Conservation (phyloP, 2,113 vertebrate genomes). For the Etheostoma cragini region DNA sequence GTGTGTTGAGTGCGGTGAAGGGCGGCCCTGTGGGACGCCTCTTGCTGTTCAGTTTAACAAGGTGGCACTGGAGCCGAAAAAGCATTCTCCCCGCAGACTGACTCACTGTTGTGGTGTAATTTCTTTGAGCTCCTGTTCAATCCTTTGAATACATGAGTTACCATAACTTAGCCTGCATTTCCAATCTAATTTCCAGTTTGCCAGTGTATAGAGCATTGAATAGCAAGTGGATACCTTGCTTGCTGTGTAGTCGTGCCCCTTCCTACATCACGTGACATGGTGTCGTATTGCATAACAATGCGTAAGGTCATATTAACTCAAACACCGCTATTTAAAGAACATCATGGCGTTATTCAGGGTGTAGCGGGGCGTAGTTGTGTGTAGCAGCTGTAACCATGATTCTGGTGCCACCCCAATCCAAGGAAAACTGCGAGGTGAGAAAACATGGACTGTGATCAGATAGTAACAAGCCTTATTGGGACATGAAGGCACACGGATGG, state of each 20-base stretch:
- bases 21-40: slow-evolving; percentile 20
- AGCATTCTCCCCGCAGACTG: slow-evolving; percentile 17
- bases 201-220: neutral
- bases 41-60: slow-evolving; percentile 52
- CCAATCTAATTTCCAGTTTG: neutral
- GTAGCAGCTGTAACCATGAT: too few relatives aligned
- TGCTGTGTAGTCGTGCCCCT: neutral
- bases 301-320: too few relatives aligned
- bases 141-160: slow-evolving; percentile 10
- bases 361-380: too few relatives aligned
- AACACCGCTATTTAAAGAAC: too few relatives aligned
- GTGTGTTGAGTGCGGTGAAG: slow-evolving; percentile 1
- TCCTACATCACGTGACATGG: neutral
- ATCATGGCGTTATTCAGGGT: too few relatives aligned
- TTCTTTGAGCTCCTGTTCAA: neutral
- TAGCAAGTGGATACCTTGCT: neutral
- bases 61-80: slow-evolving; percentile 47
- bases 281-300: too few relatives aligned
- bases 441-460: too few relatives aligned
- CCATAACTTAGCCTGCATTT: neutral
- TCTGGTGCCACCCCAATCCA: too few relatives aligned
- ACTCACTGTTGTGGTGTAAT: neutral
- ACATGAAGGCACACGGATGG: too few relatives aligned
- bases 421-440: too few relatives aligned
- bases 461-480: too few relatives aligned